Conservation (phyloP, 2,888 invertebrate species). For the Celastrina argiolus region DNA sequence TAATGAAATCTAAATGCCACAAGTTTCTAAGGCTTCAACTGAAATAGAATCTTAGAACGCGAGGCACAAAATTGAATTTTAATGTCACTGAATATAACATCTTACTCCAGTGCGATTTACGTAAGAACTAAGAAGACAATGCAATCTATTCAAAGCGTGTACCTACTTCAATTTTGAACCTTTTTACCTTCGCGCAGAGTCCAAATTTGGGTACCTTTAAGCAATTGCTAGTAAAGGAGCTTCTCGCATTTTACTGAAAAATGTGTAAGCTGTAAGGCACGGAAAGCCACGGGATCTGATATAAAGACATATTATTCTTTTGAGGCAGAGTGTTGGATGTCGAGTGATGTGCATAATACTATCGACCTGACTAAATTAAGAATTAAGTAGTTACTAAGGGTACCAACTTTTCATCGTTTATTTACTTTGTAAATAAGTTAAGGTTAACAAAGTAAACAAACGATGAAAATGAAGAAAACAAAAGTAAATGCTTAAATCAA, state of each 20-base stretch:
- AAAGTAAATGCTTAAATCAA: no score
- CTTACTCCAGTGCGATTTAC: slow-evolving; percentile 66
- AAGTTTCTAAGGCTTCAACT: not conserved
- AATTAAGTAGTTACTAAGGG: not conserved
- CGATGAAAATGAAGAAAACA: no score
- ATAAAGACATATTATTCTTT: slow-evolving; percentile 78
- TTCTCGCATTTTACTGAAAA: slow-evolving; percentile 72
- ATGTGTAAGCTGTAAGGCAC: slow-evolving; percentile 69
- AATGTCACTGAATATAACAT: slow-evolving; percentile 38
- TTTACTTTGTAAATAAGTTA: no score
- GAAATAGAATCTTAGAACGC: slow-evolving; percentile 32
- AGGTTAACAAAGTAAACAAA: no score
- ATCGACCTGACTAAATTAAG: not conserved
- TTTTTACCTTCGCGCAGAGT: slow-evolving; percentile 36
- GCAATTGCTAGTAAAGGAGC: slow-evolving; percentile 54
- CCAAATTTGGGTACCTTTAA: slow-evolving; percentile 33
- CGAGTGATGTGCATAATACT: not conserved
- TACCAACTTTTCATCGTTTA: no score
- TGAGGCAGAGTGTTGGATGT: slow-evolving; percentile 50
- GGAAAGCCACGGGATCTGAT: slow-evolving; percentile 70
- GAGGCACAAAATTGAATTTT: slow-evolving; percentile 35
- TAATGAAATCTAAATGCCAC: slow-evolving; percentile 23
- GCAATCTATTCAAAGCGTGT: slow-evolving; percentile 62
- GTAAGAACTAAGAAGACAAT: slow-evolving; percentile 66
- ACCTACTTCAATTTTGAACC: slow-evolving; percentile 33